Evolutionary conservation across 2,113 vertebrate species (phyloP), one percentile per base, ranked within the genome.

Genomic region (Hyperopisus bebe): DNA sequence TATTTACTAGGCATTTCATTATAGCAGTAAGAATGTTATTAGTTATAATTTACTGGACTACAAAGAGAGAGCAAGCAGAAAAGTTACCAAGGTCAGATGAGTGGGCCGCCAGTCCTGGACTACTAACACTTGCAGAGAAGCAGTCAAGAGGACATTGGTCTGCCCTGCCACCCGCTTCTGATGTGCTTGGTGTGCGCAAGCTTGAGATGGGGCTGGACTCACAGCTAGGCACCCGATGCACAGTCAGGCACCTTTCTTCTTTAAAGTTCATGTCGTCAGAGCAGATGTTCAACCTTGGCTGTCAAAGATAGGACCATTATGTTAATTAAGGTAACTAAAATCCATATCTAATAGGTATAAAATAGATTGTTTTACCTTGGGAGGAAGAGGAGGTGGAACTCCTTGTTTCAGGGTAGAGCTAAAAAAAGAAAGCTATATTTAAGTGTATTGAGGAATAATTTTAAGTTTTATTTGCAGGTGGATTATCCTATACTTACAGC

Each of bases 321-420:
- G 3, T 83, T 11, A n/a, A 8, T 13, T n/a, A 35, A 31, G 9
- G 66, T 70, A 10, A 80, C 47, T 27, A n/a, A 80, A 80, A 21
- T 70, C 46, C 24, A 46, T 7, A 44, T 47, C 19, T 46, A 8
- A 7, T 39, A 51, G 13, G 42, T 48, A 85, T 13, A 31, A 27
- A 74, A 13, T 86, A 74, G 8, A 50, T 5, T 6, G 58, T 87
- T 93, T 96, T 91, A 99, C 98, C 97, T 99, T 99, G 19, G 98
- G 98, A 90, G 98, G 98, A 27, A 99, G 95, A 0, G 98, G 98
- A 91, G 98, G 98, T 0, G 98, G 98, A 91, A 96, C 48, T 51
- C 95, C 96, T 86, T 96, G 95, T 93, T 98, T 98, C 21, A 99
- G 95, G 0, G 98, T 99, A 0, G 97, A 97, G 55, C 98, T 99